Conservation (phyloP, 2,113 vertebrate species). For the Phoxinus phoxinus region DNA sequence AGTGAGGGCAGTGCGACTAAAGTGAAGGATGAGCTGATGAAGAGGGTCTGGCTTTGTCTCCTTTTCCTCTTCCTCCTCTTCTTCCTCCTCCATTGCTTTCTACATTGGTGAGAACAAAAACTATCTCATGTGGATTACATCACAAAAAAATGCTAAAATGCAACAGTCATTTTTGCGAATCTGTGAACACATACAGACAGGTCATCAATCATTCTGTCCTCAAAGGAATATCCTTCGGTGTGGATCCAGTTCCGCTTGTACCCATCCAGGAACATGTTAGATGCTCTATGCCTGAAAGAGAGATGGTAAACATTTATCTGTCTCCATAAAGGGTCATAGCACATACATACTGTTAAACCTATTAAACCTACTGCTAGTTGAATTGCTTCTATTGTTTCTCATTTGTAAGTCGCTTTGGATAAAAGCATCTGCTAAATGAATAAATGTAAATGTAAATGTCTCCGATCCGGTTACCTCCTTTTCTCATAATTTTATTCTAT, state of each 20-base stretch:
- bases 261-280: constrained; percentile 92
- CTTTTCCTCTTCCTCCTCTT: constrained; percentile 85
- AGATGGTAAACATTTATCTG: background rate
- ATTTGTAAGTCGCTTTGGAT: no score
- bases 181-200: constrained; percentile 81
- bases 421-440: no score
- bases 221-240: constrained; percentile 88
- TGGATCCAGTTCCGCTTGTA: constrained; percentile 88
- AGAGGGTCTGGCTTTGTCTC: constrained; percentile 91
- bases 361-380: no score
- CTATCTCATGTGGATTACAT: background rate
- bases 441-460: no score
- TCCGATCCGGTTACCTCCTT: background rate
- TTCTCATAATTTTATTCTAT: background rate
- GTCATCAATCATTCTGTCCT: constrained; percentile 94
- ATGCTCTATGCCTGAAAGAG: constrained; percentile 85
- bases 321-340: no score
- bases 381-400: no score
- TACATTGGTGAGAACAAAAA: constrained; percentile 48
- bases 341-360: no score
- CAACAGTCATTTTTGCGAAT: background rate
- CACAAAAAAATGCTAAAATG: background rate
- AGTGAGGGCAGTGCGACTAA: constrained; percentile 90
- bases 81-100: constrained; percentile 85
- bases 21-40: constrained; percentile 93